These are phyloP conservation scores for Peromyscus californicus DNA, from an alignment of 2,113 vertebrate genomes.

Conservation along the genomic window DNA sequence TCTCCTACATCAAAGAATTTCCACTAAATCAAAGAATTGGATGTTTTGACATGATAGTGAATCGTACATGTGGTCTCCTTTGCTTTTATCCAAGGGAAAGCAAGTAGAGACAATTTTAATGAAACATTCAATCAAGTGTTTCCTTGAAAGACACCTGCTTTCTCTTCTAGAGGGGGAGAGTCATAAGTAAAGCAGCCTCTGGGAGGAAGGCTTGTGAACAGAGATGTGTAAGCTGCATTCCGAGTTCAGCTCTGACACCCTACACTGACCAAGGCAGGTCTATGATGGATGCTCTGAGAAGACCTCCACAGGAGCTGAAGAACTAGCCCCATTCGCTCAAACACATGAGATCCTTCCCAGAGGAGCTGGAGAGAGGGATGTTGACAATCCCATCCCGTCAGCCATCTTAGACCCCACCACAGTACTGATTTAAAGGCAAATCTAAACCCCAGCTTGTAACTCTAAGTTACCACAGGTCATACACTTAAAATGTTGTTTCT, in stretches of 20 bases:
- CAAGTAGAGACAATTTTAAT: neutral
- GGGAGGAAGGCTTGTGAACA: neutral
- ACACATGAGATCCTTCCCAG: neutral
- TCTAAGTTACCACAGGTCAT: neutral
- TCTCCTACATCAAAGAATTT: neutral
- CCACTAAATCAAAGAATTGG: neutral
- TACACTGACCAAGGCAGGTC: neutral
- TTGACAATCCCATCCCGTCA: neutral
- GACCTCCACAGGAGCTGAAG: neutral
- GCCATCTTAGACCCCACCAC: neutral
- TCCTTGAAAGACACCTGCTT: neutral
- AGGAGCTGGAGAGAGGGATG: neutral
- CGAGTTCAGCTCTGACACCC: neutral
- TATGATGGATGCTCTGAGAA: neutral
- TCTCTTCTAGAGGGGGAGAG: neutral
- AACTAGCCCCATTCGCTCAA: rapidly evolving
- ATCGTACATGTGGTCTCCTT: neutral
- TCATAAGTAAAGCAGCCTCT: neutral
- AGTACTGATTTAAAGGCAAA: neutral
- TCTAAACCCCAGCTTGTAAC: neutral
- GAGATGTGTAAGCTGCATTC: rapidly evolving
- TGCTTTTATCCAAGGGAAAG: neutral
- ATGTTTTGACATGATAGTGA: neutral
- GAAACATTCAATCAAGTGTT: neutral
- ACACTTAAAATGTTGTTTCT: neutral